Percentiles rank a stretch among this genome's conserved stretches.
Conservation (phyloP, 2,888 invertebrate genomes). For the Tipula vernalis region DNA sequence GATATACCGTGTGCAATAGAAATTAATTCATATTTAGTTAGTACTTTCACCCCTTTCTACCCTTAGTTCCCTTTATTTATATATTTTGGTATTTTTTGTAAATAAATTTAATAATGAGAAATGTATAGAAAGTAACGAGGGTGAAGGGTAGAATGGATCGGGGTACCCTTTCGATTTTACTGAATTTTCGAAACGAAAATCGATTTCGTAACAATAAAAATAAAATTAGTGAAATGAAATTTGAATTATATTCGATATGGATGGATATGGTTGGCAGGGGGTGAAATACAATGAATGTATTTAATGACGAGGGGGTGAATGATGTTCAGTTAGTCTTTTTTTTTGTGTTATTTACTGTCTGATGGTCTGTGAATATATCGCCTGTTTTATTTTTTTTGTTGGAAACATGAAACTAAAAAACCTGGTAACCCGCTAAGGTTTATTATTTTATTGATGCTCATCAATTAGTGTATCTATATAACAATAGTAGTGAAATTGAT, state of each 20-base stretch:
- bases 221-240: not conserved
- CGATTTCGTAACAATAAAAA: slow-evolving; percentile 4
- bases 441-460: not conserved
- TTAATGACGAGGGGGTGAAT: not conserved
- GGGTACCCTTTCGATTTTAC: not conserved
- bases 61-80: not conserved
- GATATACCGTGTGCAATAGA: not conserved
- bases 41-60: not conserved
- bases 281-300: not conserved
- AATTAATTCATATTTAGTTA: not conserved
- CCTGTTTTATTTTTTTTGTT: not conserved
- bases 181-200: not conserved
- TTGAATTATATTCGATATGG: not conserved
- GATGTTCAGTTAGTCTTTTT: not conserved
- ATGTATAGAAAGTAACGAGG: not conserved
- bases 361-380: not conserved
- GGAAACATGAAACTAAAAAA: not conserved
- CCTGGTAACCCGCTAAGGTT: not conserved
- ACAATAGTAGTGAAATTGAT: not conserved
- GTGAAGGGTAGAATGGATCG: not conserved
- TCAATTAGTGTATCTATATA: not conserved
- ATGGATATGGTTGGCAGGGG: not conserved
- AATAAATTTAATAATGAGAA: not conserved
- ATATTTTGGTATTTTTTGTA: not conserved
- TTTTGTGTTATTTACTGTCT: not conserved